These are phyloP conservation scores for Cepphus grylle DNA, from an alignment of 2,113 vertebrate species.

Conservation along the genomic window DNA sequence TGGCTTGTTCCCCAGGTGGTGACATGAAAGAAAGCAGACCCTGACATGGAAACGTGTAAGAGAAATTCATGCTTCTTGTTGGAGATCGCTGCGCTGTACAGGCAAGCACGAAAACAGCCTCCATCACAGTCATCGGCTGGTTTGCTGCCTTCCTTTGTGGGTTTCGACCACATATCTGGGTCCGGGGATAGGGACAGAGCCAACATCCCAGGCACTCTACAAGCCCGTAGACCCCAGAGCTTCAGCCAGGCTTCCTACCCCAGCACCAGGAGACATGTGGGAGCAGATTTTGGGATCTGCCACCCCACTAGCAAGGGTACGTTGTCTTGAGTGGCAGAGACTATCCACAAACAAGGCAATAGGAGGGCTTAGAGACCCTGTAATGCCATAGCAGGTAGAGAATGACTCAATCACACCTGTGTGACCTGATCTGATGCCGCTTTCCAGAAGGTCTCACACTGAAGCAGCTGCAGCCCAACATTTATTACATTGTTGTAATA, in stretches of 20 bases:
- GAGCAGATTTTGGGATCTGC: neutral
- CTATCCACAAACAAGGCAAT: neutral
- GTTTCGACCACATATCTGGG: neutral
- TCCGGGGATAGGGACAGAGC: too few species aligned
- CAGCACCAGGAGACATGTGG: neutral
- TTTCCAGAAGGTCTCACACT: neutral
- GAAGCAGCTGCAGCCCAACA: neutral
- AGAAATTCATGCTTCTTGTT: neutral
- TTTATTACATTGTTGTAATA: neutral
- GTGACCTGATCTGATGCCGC: neutral
- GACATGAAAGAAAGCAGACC: neutral
- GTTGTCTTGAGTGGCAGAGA: neutral
- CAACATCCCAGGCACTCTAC: neutral
- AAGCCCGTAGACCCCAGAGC: neutral
- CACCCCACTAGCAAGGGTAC: accelerated
- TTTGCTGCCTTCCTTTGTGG: neutral
- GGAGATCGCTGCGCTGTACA: neutral
- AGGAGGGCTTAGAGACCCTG: neutral
- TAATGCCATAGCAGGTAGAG: neutral
- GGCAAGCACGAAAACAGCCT: neutral
- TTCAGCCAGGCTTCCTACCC: neutral
- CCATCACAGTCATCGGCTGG: accelerated
- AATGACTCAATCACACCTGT: too few species aligned
- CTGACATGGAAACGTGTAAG: neutral
- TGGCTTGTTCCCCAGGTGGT: neutral